These are phyloP conservation scores for Megalurothrips usitatus DNA, from an alignment of 2,888 invertebrate genomes.

Conservation along the genomic window DNA sequence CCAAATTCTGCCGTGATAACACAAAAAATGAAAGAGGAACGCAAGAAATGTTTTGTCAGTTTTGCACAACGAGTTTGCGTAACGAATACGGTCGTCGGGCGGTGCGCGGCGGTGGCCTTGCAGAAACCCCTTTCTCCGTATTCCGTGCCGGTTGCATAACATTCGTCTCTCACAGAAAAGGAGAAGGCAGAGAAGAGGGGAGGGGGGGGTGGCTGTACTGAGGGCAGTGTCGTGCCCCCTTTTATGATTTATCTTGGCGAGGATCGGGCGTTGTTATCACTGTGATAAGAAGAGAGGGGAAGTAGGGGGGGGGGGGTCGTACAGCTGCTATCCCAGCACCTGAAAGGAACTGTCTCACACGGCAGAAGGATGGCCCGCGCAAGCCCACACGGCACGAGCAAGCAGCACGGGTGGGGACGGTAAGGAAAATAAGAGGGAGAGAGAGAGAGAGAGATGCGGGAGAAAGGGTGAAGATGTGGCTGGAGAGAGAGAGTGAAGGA, in stretches of 20 bases:
- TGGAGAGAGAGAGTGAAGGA: no score
- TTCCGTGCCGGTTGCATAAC: not conserved
- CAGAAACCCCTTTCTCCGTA: not conserved
- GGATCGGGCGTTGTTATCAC: not conserved
- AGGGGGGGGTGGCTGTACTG: not conserved
- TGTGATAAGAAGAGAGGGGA: no score
- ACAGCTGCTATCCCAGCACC: not conserved
- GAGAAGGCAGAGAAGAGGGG: not conserved
- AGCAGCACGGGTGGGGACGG: no score
- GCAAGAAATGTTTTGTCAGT: no score
- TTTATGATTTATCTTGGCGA: not conserved
- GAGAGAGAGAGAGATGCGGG: no score
- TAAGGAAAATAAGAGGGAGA: no score
- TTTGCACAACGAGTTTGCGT: no score
- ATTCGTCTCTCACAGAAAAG: no score
- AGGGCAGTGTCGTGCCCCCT: not conserved
- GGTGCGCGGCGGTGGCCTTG: not conserved
- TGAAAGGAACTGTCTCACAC: conserved; percentile 21
- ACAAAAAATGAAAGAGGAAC: no score
- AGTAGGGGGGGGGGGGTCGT: not conserved
- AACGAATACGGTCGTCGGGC: no score
- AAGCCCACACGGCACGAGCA: not conserved
- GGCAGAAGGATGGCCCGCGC: conserved; percentile 3
- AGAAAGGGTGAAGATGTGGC: no score
- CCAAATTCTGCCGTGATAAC: no score